These are phyloP conservation scores for Podargus strigoides DNA, from an alignment of 2,797 vertebrate species.

Conservation along the genomic window DNA sequence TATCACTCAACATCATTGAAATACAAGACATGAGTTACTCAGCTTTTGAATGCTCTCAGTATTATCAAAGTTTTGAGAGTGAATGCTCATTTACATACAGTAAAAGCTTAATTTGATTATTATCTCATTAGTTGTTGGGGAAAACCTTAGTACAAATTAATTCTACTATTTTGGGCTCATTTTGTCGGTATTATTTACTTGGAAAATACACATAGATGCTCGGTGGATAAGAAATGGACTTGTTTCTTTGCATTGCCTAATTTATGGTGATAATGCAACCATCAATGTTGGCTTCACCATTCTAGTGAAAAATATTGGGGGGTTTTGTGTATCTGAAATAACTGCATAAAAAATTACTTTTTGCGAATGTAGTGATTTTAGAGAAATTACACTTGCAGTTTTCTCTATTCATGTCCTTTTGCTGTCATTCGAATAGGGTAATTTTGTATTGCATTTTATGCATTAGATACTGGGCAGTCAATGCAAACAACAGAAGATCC, in stretches of 20 bases:
- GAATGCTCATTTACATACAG: background rate
- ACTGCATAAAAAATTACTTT: background rate
- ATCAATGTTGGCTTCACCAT: background rate
- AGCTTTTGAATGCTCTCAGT: background rate
- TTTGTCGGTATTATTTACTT: constrained; percentile 29
- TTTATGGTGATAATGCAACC: background rate
- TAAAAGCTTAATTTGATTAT: constrained; percentile 24
- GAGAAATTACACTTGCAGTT: background rate
- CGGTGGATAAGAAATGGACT: background rate
- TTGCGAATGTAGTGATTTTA: background rate
- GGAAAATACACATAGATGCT: background rate
- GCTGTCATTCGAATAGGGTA: accelerated
- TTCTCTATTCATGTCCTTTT: background rate
- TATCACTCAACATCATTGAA: constrained; percentile 25
- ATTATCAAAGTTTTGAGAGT: constrained; percentile 1
- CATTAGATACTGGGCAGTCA: background rate
- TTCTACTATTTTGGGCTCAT: background rate
- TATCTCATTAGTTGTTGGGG: background rate
- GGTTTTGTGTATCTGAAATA: background rate
- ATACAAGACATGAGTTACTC: background rate
- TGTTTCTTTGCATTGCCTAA: background rate
- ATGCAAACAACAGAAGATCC: background rate
- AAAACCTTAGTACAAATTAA: background rate
- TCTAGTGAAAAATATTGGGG: background rate
- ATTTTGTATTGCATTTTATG: background rate